Percentiles rank a stretch among this genome's conserved stretches.
Evolutionary conservation across 1,140 invertebrate genomes (phyloP).

Genomic region (Cepaea nemoralis): DNA sequence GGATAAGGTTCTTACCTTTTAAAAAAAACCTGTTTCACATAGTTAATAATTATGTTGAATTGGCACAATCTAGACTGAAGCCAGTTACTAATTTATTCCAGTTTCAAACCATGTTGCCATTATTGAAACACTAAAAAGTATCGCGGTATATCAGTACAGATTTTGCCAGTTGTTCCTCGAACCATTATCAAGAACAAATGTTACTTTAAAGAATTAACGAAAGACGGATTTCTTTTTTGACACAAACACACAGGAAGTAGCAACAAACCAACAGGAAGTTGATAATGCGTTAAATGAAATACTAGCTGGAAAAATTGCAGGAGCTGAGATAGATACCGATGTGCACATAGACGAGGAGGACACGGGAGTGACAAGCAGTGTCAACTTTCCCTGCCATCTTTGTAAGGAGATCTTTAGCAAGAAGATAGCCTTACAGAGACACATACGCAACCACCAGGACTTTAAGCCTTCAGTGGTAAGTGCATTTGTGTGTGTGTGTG

Average conservation of each 20-base stretch:
- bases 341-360: slow-evolving; percentile 24
- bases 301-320: slow-evolving; percentile 18
- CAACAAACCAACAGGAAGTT: slow-evolving; percentile 33
- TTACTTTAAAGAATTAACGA: too few relatives aligned
- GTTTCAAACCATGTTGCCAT: too few relatives aligned
- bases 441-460: slow-evolving; percentile 34
- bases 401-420: slow-evolving; percentile 33
- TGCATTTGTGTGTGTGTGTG: background rate
- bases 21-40: too few relatives aligned
- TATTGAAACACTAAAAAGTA: too few relatives aligned
- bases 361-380: background rate
- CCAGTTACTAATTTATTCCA: too few relatives aligned
- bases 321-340: slow-evolving; percentile 20
- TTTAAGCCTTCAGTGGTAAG: slow-evolving; percentile 34
- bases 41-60: too few relatives aligned
- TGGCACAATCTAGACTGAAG: too few relatives aligned
- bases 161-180: too few relatives aligned
- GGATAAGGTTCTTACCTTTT: too few relatives aligned
- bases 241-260: slow-evolving; percentile 1
- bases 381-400: slow-evolving; percentile 29
- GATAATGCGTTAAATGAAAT: slow-evolving; percentile 27
- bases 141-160: too few relatives aligned
- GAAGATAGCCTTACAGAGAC: slow-evolving; percentile 29
- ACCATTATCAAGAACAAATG: too few relatives aligned
- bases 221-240: background rate